Evolutionary conservation across 2,888 invertebrate species (phyloP).

Genomic region (Nemapogon koenigi): DNA sequence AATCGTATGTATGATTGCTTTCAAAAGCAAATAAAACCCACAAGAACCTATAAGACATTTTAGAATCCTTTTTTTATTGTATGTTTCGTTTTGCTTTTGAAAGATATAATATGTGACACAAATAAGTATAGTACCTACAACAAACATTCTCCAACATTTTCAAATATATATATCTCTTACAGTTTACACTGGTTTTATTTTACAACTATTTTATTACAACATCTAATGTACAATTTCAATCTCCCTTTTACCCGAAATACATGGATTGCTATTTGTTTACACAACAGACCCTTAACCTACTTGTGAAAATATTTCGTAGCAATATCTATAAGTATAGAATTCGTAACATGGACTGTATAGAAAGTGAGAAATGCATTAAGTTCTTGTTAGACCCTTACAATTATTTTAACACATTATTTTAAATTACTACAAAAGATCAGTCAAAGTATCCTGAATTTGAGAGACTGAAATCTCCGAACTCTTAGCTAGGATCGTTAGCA

Average conservation of each 20-base stretch:
- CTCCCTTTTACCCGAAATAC: conserved; percentile 51
- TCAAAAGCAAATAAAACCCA: too few relatives aligned
- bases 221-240: conserved; percentile 50
- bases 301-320: conserved; percentile 62
- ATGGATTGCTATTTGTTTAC: conserved; percentile 52
- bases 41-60: too few relatives aligned
- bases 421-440: conserved; percentile 54
- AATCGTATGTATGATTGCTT: too few relatives aligned
- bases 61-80: too few relatives aligned
- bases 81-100: too few relatives aligned
- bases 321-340: conserved; percentile 51
- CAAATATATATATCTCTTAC: conserved; percentile 59
- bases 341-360: conserved; percentile 54
- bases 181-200: conserved; percentile 46
- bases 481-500: too few relatives aligned
- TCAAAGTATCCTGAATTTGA: conserved; percentile 46
- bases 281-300: conserved; percentile 60
- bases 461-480: too few relatives aligned
- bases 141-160: conserved; percentile 56
- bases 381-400: conserved; percentile 56
- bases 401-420: conserved; percentile 57
- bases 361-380: conserved; percentile 63
- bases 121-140: conserved; percentile 29
- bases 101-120: conserved; percentile 45
- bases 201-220: conserved; percentile 55